Percentiles rank a stretch among this genome's conserved stretches.
Evolutionary conservation across 1,140 invertebrate species (phyloP).

Genomic region (Macrobrachium nipponense): DNA sequence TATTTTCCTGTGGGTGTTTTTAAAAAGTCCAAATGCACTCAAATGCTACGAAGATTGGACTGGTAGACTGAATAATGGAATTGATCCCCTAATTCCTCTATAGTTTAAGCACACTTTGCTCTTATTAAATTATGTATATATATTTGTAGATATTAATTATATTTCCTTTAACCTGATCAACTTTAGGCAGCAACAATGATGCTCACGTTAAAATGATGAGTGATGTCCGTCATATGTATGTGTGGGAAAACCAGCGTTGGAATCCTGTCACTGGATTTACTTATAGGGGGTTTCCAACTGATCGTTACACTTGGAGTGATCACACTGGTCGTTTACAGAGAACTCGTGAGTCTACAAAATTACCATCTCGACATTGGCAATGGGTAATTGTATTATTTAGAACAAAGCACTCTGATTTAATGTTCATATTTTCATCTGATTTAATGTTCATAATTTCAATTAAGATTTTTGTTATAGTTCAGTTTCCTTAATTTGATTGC

Average conservation of each 20-base stretch:
- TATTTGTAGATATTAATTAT: neutral
- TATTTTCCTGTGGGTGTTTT: too few relatives aligned
- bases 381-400: conserved; percentile 72
- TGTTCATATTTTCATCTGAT: neutral
- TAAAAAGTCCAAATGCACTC: too few relatives aligned
- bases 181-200: conserved; percentile 75
- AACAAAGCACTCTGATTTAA: neutral
- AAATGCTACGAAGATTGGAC: too few relatives aligned
- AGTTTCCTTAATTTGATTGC: neutral
- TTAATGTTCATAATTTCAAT: neutral
- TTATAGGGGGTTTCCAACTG: conserved; percentile 84
- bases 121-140: neutral
- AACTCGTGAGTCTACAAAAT: conserved; percentile 85
- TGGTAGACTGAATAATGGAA: too few relatives aligned
- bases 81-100: too few relatives aligned
- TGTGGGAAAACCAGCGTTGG: conserved; percentile 95
- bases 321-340: conserved; percentile 82
- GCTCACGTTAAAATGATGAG: conserved; percentile 81
- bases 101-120: too few relatives aligned
- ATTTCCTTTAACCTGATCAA: conserved; percentile 30
- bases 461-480: too few relatives aligned
- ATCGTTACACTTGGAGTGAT: conserved; percentile 85
- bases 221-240: conserved; percentile 85
- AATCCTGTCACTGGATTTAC: conserved; percentile 91
- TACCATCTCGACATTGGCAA: conserved; percentile 87